Evolutionary conservation across 2,113 vertebrate genomes (phyloP).

Genomic region (Entosphenus tridentatus): DNA sequence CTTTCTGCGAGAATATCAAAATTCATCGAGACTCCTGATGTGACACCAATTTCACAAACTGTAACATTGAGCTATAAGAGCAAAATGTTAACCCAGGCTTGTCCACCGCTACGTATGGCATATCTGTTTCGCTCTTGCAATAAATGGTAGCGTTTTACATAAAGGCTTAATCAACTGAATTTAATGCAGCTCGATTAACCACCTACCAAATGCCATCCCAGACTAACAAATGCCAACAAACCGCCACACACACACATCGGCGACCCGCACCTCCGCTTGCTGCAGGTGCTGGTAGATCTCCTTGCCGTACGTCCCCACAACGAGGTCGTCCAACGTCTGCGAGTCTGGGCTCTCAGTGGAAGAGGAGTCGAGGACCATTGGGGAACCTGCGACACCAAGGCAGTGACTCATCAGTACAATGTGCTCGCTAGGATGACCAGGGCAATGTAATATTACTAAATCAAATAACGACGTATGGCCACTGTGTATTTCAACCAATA

Average conservation of each 20-base stretch:
- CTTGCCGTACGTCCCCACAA: slow-evolving; percentile 45
- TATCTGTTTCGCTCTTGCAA: not conserved
- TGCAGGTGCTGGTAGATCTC: slow-evolving; percentile 65
- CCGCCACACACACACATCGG: not conserved
- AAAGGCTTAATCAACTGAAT: not conserved
- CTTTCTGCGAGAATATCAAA: too few relatives aligned
- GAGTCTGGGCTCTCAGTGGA: slow-evolving; percentile 39
- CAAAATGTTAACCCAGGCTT: too few relatives aligned
- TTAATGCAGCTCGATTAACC: not conserved
- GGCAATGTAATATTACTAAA: too few relatives aligned
- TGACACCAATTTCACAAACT: too few relatives aligned
- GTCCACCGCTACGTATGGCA: too few relatives aligned
- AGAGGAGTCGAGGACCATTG: slow-evolving; percentile 65
- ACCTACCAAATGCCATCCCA: not conserved
- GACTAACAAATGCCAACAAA: not conserved
- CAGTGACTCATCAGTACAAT: too few relatives aligned
- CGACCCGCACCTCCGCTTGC: slow-evolving; percentile 59
- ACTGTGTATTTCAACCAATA: too few relatives aligned
- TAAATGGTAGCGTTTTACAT: not conserved
- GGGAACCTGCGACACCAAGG: slow-evolving; percentile 32
- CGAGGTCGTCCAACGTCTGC: slow-evolving; percentile 26
- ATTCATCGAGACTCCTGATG: too few relatives aligned
- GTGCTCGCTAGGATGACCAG: too few relatives aligned
- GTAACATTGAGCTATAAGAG: too few relatives aligned
- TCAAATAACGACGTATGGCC: too few relatives aligned